These are phyloP conservation scores for Labrus mixtus DNA, from an alignment of 2,113 vertebrate genomes.

Conservation along the genomic window DNA sequence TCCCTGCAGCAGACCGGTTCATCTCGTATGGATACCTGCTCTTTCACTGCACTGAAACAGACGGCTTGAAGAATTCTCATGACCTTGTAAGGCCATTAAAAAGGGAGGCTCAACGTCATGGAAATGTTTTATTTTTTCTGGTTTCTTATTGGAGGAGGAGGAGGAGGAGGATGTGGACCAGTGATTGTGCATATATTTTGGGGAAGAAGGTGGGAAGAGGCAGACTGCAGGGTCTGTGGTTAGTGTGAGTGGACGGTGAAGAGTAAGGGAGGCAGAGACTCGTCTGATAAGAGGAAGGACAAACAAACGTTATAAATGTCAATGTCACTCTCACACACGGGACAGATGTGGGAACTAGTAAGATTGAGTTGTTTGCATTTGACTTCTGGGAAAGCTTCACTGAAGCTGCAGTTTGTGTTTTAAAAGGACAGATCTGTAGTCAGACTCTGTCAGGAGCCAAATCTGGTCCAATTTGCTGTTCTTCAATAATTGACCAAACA, in stretches of 20 bases:
- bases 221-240: not conserved
- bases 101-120: constrained; percentile 26
- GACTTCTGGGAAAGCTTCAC: not conserved
- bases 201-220: constrained; percentile 6
- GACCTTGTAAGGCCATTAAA: constrained; percentile 56
- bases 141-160: not conserved
- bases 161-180: constrained; percentile 6
- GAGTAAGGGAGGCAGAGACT: not conserved
- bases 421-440: too few relatives aligned
- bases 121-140: constrained; percentile 35
- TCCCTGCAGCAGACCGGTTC: not conserved
- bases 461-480: not conserved
- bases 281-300: constrained; percentile 21
- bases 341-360: not conserved
- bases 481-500: too few relatives aligned
- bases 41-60: not conserved
- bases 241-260: not conserved
- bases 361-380: not conserved
- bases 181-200: constrained; percentile 18
- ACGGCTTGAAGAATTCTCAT: constrained; percentile 37
- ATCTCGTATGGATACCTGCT: constrained; percentile 22
- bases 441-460: not conserved
- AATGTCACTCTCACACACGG: not conserved
- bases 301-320: not conserved
- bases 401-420: not conserved